Conservation (phyloP, 1,140 invertebrate genomes). For the Cardiocondyla obscurior region DNA sequence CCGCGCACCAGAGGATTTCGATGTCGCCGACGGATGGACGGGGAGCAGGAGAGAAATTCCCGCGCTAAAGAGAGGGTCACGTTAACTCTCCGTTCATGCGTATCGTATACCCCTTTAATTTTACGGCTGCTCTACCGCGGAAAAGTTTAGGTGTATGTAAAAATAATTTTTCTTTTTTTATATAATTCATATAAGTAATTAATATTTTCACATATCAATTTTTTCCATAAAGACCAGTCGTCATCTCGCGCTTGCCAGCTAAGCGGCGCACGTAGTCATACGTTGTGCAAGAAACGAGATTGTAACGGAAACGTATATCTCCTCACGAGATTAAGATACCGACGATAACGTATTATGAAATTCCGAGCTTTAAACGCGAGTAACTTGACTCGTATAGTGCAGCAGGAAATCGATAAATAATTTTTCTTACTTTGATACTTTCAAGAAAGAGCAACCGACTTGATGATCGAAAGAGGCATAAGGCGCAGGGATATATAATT, state of each 20-base stretch:
- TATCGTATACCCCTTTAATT: background rate
- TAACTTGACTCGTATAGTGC: background rate
- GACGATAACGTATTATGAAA: background rate
- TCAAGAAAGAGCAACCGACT: background rate
- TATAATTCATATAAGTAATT: too few species aligned
- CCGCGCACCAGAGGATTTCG: slow-evolving; percentile 72
- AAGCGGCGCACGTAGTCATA: slow-evolving; percentile 59
- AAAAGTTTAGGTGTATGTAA: too few species aligned
- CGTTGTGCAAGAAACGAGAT: background rate
- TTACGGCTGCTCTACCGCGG: too few species aligned
- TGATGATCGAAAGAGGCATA: background rate
- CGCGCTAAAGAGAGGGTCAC: slow-evolving; percentile 48
- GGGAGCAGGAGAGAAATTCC: background rate
- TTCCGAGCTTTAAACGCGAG: background rate
- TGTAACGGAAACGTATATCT: background rate
- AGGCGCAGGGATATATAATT: background rate
- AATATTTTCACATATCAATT: too few species aligned
- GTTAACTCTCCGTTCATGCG: background rate
- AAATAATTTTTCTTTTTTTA: too few species aligned
- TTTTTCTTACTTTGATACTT: background rate
- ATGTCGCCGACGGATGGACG: slow-evolving; percentile 55
- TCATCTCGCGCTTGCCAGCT: background rate
- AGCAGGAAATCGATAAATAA: background rate
- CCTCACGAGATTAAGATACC: background rate
- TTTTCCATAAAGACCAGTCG: too few species aligned